Evolutionary conservation across 2,888 invertebrate species (phyloP), one percentile per base, ranked within the genome.

Genomic region (Rhingia rostrata): DNA sequence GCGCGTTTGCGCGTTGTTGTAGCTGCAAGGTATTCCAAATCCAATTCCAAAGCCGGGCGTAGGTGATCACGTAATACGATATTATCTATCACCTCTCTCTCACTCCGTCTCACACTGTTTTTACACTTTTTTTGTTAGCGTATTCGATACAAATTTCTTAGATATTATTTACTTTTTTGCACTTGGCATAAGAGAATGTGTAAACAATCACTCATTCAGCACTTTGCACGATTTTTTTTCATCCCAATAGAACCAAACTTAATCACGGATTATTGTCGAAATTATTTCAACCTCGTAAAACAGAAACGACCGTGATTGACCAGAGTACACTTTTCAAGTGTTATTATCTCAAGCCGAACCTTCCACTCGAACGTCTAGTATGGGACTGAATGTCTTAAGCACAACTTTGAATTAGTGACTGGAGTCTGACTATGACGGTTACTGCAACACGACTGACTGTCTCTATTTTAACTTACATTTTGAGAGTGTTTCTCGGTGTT

Each of bases 21-120:
- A 78, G 78, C 61, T 12, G 56, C 54, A 35, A 45, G 78, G 63
- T 83, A 79, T 83, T 78, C 66, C 61, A 67, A 67, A 53, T 69
- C n/a, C 32, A 66, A 79, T 61, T 78, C 72, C 66, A 79, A 83
- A 83, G 79, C 83, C 83, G 83, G 79, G 83, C 69, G 83, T 83
- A 83, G 83, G 79, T 79, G 79, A 73, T 83, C 83, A 74, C 79
- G 83, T 79, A 83, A 83, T 69, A 83, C 56, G 79, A 79, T 83
- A 78, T 79, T 78, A 64, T 69, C 69, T 73, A 56, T 2, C 54
- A 32, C 54, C 58, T 60, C 37, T 45, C 33, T 45, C n/a, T 54
- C 12, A 39, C 49, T 51, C 41, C 41, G 14, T n/a, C 12, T 32
- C 47, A 22, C 67, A 45, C 43, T 67, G 58, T 61, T 77, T 33